Conservation (phyloP, 23 tunicate genomes). For the Styela clava region DNA sequence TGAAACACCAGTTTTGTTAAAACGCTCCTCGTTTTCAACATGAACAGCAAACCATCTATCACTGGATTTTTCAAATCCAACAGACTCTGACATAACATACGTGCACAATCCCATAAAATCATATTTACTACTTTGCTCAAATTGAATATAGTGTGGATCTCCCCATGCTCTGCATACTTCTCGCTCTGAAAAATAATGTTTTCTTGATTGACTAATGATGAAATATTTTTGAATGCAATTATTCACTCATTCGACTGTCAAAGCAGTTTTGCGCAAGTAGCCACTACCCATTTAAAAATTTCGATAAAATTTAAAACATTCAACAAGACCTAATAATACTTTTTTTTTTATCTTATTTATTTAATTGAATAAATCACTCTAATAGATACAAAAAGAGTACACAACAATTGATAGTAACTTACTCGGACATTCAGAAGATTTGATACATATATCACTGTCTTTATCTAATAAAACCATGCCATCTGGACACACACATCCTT, state of each 20-base stretch:
- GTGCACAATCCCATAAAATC: conserved; percentile 70
- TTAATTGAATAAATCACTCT: too few species aligned
- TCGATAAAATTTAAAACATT: too few species aligned
- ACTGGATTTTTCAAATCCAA: conserved; percentile 50
- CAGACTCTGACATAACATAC: conserved; percentile 39
- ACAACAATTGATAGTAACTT: too few species aligned
- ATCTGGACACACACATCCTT: conserved; percentile 24
- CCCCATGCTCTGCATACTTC: conserved; percentile 73
- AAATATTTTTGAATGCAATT: too few species aligned
- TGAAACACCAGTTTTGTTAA: conserved; percentile 2
- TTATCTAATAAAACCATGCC: conserved; percentile 17
- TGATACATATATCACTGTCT: conserved; percentile 1
- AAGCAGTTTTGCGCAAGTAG: too few species aligned
- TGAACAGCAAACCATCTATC: conserved; percentile 31
- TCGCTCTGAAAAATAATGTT: conserved; percentile 27
- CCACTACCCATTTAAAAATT: too few species aligned
- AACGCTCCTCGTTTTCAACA: neutral
- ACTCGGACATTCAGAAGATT: conserved; percentile 6
- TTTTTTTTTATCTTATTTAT: too few species aligned
- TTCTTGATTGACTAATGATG: too few species aligned
- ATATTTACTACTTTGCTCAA: conserved; percentile 57
- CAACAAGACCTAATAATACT: too few species aligned
- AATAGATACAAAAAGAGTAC: too few species aligned
- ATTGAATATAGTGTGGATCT: conserved; percentile 74
- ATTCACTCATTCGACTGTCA: too few species aligned